Conservation (phyloP, 2,113 vertebrate species). For the Thomomys bottae region DNA sequence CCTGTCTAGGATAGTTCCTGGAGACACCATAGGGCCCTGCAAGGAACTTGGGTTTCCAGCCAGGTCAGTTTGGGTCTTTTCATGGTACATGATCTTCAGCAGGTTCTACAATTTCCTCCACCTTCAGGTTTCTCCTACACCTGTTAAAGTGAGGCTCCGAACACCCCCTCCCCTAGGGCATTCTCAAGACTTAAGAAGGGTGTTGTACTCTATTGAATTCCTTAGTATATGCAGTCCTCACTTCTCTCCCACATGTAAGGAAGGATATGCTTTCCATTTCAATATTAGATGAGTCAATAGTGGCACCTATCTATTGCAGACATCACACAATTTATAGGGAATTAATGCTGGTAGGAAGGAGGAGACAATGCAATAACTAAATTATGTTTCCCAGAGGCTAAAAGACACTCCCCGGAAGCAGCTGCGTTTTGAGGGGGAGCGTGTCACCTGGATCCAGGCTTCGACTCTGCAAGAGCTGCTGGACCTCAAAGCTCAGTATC, state of each 20-base stretch:
- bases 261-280: background rate
- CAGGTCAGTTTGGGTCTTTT: background rate
- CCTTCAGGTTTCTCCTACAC: background rate
- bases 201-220: background rate
- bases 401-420: slow-evolving; percentile 80
- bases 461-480: slow-evolving; percentile 88
- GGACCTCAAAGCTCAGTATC: slow-evolving; percentile 89
- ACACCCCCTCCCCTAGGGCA: background rate
- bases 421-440: slow-evolving; percentile 90
- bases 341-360: background rate
- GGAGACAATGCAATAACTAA: fast-evolving
- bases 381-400: slow-evolving; percentile 84
- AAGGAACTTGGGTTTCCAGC: background rate
- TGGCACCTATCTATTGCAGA: background rate
- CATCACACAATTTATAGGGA: background rate
- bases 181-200: background rate
- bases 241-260: background rate
- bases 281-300: background rate
- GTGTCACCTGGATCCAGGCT: slow-evolving; percentile 93
- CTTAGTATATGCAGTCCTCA: fast-evolving
- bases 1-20: background rate
- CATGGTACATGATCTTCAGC: background rate
- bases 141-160: background rate
- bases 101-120: background rate
- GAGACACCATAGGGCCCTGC: background rate